Evolutionary conservation across 2,113 vertebrate genomes (phyloP).

Genomic region (Jaculus jaculus): DNA sequence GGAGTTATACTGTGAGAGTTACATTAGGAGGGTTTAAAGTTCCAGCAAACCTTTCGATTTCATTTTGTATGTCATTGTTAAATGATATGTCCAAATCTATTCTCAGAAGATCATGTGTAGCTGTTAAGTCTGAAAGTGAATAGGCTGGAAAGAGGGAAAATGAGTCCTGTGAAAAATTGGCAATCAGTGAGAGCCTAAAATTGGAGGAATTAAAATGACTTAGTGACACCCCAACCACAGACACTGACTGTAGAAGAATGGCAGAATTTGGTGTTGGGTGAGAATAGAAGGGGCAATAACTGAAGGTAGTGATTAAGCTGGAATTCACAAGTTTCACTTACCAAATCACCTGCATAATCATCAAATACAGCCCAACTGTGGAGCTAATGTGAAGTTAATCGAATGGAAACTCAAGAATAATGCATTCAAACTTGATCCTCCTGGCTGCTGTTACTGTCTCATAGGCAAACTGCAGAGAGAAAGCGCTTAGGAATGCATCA

Average conservation of each 20-base stretch:
- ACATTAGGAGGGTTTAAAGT: not conserved
- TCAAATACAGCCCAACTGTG: not conserved
- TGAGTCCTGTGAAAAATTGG: too few species aligned
- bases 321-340: not conserved
- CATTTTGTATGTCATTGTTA: not conserved
- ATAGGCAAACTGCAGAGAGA: not conserved
- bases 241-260: not conserved
- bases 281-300: not conserved
- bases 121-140: not conserved
- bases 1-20: not conserved
- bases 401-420: not conserved
- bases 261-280: not conserved
- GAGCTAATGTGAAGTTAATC: not conserved
- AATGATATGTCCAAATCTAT: not conserved
- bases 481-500: accelerated
- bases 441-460: not conserved
- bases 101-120: not conserved
- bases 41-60: not conserved
- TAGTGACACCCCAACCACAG: not conserved
- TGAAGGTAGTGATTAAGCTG: not conserved
- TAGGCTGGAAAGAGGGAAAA: not conserved
- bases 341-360: not conserved
- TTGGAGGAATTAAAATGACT: not conserved
- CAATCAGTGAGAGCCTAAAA: accelerated
- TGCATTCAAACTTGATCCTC: not conserved